Evolutionary conservation across 2,797 vertebrate genomes (phyloP).

Genomic region (Valencia hispanica): DNA sequence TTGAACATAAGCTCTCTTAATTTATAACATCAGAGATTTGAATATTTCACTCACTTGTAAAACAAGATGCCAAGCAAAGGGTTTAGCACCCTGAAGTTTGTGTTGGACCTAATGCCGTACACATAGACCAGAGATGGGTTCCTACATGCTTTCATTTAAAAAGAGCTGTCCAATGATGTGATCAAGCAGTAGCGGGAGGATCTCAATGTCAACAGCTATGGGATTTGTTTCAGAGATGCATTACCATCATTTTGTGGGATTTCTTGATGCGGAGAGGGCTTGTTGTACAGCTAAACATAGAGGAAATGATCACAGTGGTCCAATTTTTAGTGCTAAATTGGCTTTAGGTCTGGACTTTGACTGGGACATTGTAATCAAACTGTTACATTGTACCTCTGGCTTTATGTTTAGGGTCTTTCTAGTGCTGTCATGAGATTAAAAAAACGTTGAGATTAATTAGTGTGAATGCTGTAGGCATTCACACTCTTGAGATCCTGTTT

Average conservation of each 20-base stretch:
- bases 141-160: not conserved
- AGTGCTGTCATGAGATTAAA: too few species aligned
- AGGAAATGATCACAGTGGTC: not conserved
- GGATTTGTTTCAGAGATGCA: not conserved
- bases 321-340: not conserved
- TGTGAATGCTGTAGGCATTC: too few species aligned
- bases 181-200: not conserved
- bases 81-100: too few species aligned
- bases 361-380: not conserved
- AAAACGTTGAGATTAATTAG: too few species aligned
- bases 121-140: not conserved
- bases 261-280: not conserved
- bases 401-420: not conserved
- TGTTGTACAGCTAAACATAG: not conserved
- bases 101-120: not conserved
- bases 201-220: not conserved
- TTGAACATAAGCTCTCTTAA: conserved; percentile 34
- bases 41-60: conserved; percentile 3
- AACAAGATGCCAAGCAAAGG: not conserved
- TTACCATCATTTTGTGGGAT: not conserved
- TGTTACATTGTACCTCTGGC: not conserved
- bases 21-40: not conserved
- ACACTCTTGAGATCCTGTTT: too few species aligned
- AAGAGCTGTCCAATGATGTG: not conserved
- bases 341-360: not conserved